These are phyloP conservation scores for Eupithecia abbreviata DNA, from an alignment of 2,888 invertebrate genomes.

Conservation along the genomic window DNA sequence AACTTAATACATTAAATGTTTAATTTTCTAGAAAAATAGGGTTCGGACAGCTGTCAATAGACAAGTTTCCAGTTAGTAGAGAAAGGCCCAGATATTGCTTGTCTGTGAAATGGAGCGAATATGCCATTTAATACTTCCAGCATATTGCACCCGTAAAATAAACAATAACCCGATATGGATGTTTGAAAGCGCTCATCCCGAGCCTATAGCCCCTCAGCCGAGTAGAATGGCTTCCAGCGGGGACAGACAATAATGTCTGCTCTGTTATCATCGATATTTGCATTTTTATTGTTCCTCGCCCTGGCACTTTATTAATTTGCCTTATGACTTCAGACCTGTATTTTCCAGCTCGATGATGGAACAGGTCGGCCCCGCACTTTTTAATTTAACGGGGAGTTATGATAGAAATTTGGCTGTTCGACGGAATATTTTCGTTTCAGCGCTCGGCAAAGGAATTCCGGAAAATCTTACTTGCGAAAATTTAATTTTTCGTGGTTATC, in stretches of 20 bases:
- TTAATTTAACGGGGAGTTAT: slow-evolving; percentile 12
- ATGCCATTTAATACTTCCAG: slow-evolving; percentile 27
- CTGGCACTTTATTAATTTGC: slow-evolving; percentile 54
- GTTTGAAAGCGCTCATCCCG: slow-evolving; percentile 47
- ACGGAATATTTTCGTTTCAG: slow-evolving; percentile 12
- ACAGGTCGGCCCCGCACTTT: slow-evolving; percentile 14
- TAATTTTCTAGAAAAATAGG: no score
- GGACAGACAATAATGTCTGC: slow-evolving; percentile 68
- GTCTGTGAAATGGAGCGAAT: slow-evolving; percentile 26
- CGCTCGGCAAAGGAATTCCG: slow-evolving; percentile 6
- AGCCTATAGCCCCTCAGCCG: slow-evolving; percentile 50
- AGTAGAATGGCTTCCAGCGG: slow-evolving; percentile 66
- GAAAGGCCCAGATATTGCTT: no score
- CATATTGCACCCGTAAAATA: slow-evolving; percentile 44
- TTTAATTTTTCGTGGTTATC: not conserved
- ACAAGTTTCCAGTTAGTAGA: no score
- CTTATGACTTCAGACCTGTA: slow-evolving; percentile 38
- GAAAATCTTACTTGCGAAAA: not conserved
- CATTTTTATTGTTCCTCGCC: slow-evolving; percentile 68
- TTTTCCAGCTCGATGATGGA: slow-evolving; percentile 16
- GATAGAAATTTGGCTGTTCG: slow-evolving; percentile 1
- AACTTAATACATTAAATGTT: no score
- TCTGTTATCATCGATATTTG: slow-evolving; percentile 69
- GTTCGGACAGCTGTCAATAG: no score
- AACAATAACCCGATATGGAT: slow-evolving; percentile 55